Evolutionary conservation across 2,888 invertebrate species (phyloP), one percentile per base, ranked within the genome.

Genomic region (Caenorhabditis doughertyi): DNA sequence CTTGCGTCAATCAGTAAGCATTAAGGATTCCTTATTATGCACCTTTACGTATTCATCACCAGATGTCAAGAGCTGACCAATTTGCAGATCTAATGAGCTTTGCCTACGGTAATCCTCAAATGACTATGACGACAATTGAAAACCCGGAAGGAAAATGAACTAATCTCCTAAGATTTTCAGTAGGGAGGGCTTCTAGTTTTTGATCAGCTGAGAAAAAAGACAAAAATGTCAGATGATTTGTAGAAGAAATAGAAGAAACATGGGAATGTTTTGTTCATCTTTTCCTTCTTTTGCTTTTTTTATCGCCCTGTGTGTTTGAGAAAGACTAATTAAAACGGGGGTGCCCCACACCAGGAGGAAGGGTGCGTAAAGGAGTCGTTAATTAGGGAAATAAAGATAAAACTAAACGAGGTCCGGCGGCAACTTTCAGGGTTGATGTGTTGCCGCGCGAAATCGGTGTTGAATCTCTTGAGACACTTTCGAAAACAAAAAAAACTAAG

Each of bases 341-440:
- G 70, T 21, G 21, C n/a, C 62, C 44, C 16, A 64, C 71, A 71
- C 58, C 58, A 49, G 60, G 71, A 71, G 60, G 58, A 62, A 51
- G 49, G 72, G 72, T 39, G 60, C 72, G 60, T 51, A 62, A 62
- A 55, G 65, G 65, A 56, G 73, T 76, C 74, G 74, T 76, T 76
- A 76, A 76, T 76, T 76, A 76, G 67, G 74, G 67, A 64, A 65
- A 76, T 76, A 76, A 76, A 76, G 74, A 76, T 67, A 76, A 76
- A 70, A 76, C 74, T 76, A 76, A 76, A 76, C 74, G 74, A 76
- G 74, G 74, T 76, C 74, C 74, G 74, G 74, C 74, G 67, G 67
- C 74, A 76, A 74, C 74, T 76, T 76, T 76, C 55, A 55, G 68
- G 56, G 56, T 64, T 55, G 49, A 44, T 29, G 65, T 51, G 65